Conservation (phyloP, 2,888 invertebrate species). For the Andrena marginata region DNA sequence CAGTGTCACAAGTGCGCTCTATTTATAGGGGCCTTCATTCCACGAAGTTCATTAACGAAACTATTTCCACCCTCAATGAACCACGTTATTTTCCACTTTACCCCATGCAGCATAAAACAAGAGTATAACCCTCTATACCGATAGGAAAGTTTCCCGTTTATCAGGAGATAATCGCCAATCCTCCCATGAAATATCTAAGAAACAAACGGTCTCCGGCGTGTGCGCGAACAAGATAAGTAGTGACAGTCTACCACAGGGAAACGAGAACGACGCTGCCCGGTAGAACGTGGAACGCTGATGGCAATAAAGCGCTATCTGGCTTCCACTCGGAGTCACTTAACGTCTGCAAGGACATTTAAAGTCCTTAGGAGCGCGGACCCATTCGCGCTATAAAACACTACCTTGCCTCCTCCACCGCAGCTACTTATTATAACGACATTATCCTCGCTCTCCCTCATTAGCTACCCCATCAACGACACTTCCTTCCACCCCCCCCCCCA, state of each 20-base stretch:
- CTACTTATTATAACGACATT: conserved; percentile 81
- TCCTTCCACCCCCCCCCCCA: conserved; percentile 57
- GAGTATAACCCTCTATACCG: too few species aligned
- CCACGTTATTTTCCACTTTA: too few species aligned
- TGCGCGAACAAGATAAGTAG: conserved; percentile 31
- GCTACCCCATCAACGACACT: conserved; percentile 71
- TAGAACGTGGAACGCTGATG: conserved; percentile 56
- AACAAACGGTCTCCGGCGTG: conserved; percentile 9
- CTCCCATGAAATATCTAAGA: not conserved
- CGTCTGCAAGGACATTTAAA: conserved; percentile 78
- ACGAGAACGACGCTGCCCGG: conserved; percentile 42
- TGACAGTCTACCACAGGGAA: conserved; percentile 30
- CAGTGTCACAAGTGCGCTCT: too few species aligned
- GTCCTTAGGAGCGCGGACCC: conserved; percentile 64
- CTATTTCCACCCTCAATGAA: too few species aligned
- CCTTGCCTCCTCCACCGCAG: conserved; percentile 65
- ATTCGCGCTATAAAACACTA: conserved; percentile 76
- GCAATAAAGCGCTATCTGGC: conserved; percentile 81
- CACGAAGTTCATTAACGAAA: too few species aligned
- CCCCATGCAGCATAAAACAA: too few species aligned
- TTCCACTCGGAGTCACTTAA: conserved; percentile 83
- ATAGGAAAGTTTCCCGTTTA: too few species aligned
- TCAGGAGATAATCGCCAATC: too few species aligned
- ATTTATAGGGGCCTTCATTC: too few species aligned
- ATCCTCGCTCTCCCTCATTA: conserved; percentile 74